These are phyloP conservation scores for Sus scrofa DNA, from an alignment of 2,113 vertebrate species.

Conservation along the genomic window DNA sequence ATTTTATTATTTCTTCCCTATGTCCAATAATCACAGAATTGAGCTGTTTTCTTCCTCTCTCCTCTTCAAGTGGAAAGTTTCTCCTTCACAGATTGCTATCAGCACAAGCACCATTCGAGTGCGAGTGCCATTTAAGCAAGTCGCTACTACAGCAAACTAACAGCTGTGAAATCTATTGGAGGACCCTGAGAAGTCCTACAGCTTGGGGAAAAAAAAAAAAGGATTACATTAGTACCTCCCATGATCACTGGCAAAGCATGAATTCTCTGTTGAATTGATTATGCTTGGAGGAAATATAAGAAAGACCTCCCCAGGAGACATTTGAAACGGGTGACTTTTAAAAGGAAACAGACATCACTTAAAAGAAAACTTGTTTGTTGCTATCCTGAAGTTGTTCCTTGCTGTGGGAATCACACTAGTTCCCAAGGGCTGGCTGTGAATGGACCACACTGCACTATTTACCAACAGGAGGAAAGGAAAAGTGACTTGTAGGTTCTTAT, in stretches of 20 bases:
- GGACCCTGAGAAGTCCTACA: neutral
- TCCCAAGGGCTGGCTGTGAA: neutral
- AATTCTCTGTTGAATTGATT: slow-evolving; percentile 59
- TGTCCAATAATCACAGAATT: slow-evolving; percentile 34
- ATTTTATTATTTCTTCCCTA: slow-evolving; percentile 25
- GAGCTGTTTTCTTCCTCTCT: slow-evolving; percentile 32
- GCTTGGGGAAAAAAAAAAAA: neutral
- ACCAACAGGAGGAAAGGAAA: neutral
- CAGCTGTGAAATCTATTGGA: neutral
- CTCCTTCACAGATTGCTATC: neutral
- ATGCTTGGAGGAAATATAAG: slow-evolving; percentile 24
- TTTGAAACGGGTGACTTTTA: slow-evolving; percentile 44
- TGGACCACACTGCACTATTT: neutral
- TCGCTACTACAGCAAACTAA: neutral
- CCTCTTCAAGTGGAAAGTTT: neutral
- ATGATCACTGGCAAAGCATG: slow-evolving; percentile 20
- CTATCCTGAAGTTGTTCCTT: neutral
- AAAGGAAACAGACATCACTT: slow-evolving; percentile 60
- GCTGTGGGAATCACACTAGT: neutral
- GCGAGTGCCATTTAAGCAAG: neutral
- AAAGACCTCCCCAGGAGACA: slow-evolving; percentile 31
- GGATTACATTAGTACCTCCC: neutral
- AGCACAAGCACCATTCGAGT: neutral
- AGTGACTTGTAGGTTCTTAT: neutral
- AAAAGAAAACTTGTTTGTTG: slow-evolving; percentile 37